Percentiles rank a stretch among this genome's conserved stretches.
Evolutionary conservation across 2,797 vertebrate species (phyloP).

Genomic region (Hydrolagus colliei): DNA sequence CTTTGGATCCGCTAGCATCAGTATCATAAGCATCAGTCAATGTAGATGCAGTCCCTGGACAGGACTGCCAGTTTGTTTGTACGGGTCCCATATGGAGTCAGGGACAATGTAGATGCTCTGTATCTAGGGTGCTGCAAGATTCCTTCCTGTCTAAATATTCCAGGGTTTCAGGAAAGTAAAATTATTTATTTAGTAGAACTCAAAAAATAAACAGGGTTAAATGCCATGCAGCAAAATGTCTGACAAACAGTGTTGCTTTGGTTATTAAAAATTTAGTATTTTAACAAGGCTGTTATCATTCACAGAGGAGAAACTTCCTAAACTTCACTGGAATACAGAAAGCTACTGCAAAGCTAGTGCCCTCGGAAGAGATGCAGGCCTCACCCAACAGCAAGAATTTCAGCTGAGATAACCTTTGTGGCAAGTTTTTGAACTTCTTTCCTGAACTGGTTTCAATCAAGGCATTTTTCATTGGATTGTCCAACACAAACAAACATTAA

Average conservation of each 20-base stretch:
- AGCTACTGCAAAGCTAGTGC: background rate
- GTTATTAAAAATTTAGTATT: background rate
- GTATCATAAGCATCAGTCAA: too few relatives aligned
- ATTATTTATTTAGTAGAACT: too few relatives aligned
- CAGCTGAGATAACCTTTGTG: background rate
- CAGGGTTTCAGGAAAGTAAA: too few relatives aligned
- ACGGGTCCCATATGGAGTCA: too few relatives aligned
- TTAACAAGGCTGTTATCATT: background rate
- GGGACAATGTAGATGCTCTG: too few relatives aligned
- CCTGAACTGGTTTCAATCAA: slow-evolving; percentile 10
- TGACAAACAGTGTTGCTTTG: background rate
- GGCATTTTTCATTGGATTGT: background rate
- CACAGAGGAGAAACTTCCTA: background rate
- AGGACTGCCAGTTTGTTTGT: too few relatives aligned
- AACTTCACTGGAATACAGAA: background rate
- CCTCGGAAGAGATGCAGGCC: background rate
- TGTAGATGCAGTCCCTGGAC: too few relatives aligned
- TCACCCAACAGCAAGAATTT: background rate
- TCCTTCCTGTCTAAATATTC: too few relatives aligned
- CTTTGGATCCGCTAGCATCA: too few relatives aligned
- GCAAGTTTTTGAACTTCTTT: slow-evolving; percentile 16
- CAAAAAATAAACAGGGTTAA: background rate
- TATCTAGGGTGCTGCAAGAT: too few relatives aligned
- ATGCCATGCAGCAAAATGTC: too few relatives aligned
- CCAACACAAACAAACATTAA: background rate